phyloP scores from a whole-genome alignment of 1,140 invertebrate species.

The Caenorhabditis latens region DNA sequence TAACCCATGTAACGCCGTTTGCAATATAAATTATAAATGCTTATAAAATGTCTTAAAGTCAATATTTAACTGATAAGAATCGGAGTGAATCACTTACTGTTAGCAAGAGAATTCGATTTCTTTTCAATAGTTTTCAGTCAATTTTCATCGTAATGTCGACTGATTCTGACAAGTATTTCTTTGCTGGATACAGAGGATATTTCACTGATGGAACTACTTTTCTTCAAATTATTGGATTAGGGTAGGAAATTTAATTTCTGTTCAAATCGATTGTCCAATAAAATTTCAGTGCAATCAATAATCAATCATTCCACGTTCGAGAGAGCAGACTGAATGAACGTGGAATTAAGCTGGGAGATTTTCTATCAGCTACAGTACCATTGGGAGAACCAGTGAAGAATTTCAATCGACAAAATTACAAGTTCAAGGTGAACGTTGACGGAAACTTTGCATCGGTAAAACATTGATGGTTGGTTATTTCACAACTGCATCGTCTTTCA shows the following conservation, averaged over 20 bases:
- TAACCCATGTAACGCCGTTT: too few relatives aligned
- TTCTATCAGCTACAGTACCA: neutral
- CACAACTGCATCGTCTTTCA: neutral
- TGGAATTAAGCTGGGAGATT: neutral
- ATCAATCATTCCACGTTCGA: neutral
- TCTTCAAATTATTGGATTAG: neutral
- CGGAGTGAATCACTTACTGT: too few relatives aligned
- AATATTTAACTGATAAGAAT: too few relatives aligned
- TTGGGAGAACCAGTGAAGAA: neutral
- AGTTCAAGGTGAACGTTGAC: neutral
- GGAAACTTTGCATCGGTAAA: constrained; percentile 5
- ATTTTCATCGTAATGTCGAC: neutral
- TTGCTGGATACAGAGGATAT: constrained; percentile 7
- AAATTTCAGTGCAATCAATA: neutral
- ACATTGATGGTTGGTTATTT: too few relatives aligned
- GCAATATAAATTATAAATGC: too few relatives aligned
- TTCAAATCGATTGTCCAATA: too few relatives aligned
- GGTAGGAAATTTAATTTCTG: neutral
- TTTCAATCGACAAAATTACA: neutral
- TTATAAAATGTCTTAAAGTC: too few relatives aligned
- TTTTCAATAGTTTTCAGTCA: neutral
- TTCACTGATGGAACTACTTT: neutral
- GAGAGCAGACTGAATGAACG: neutral
- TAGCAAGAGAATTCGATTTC: too few relatives aligned
- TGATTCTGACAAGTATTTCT: neutral